phyloP scores from a whole-genome alignment of 1,140 invertebrate genomes.

The Frieseomelitta varia region DNA sequence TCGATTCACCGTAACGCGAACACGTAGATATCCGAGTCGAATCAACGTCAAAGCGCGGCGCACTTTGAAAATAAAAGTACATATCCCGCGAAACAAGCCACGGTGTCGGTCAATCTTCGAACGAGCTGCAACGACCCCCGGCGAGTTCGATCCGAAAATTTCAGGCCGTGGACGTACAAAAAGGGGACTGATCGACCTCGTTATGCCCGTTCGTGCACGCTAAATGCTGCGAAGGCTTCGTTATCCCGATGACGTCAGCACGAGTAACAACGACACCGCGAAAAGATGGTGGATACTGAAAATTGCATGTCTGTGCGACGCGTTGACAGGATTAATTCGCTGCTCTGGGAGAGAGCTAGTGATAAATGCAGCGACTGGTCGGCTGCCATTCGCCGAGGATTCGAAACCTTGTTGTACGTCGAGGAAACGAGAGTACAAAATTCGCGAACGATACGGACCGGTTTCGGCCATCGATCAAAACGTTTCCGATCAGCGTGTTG shows the following conservation, averaged over 20 bases:
- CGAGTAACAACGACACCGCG: slow-evolving; percentile 30
- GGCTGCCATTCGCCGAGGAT: not conserved
- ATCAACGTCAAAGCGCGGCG: too few relatives aligned
- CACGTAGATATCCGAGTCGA: too few relatives aligned
- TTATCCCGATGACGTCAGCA: slow-evolving; percentile 36
- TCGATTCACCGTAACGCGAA: too few relatives aligned
- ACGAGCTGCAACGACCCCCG: too few relatives aligned
- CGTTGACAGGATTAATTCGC: not conserved
- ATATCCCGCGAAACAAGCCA: too few relatives aligned
- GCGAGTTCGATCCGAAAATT: too few relatives aligned
- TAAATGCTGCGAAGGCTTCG: slow-evolving; percentile 42
- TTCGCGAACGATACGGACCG: not conserved
- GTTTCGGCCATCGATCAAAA: slow-evolving; percentile 6
- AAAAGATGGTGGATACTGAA: not conserved
- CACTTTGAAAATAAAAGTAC: too few relatives aligned
- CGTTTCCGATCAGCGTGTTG: not conserved
- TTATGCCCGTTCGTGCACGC: not conserved
- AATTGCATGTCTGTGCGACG: not conserved
- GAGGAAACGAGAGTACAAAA: not conserved
- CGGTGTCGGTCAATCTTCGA: too few relatives aligned
- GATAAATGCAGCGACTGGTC: not conserved
- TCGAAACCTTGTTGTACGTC: not conserved
- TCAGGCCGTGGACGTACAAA: too few relatives aligned
- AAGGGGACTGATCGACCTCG: too few relatives aligned
- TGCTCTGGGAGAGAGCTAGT: too few relatives aligned